A percentile compares a stretch with the other conserved stretches of the same genome.
Evolutionary conservation across 2,888 invertebrate genomes (phyloP).

Genomic region (Oxyteleia sp.): DNA sequence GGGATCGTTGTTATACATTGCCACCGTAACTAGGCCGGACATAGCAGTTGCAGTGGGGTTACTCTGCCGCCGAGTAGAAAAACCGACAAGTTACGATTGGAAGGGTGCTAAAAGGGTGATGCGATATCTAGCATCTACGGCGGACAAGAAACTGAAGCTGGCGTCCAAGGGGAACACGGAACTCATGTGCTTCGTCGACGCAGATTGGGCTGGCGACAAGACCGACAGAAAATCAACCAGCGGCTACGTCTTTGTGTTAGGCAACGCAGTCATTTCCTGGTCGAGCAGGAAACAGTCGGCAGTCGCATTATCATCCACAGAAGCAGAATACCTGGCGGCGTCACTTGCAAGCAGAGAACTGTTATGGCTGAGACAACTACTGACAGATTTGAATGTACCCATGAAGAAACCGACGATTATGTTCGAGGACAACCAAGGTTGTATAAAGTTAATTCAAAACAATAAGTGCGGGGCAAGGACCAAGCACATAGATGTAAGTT

Average conservation of each 20-base stretch:
- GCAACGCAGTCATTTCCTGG: slow-evolving; percentile 53
- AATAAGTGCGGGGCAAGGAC: no score
- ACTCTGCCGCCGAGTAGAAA: slow-evolving; percentile 18
- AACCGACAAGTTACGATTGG: slow-evolving; percentile 40
- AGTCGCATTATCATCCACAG: slow-evolving; percentile 21
- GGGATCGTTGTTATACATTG: slow-evolving; percentile 57
- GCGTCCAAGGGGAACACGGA: neutral
- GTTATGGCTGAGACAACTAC: no score
- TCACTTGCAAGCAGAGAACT: no score
- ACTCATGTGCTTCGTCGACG: slow-evolving; percentile 77
- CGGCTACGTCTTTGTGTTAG: slow-evolving; percentile 41
- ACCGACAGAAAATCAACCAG: slow-evolving; percentile 53
- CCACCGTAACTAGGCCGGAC: slow-evolving; percentile 51
- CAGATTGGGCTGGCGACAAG: slow-evolving; percentile 82
- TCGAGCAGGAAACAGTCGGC: slow-evolving; percentile 62
- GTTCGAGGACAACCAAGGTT: no score
- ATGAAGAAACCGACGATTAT: no score
- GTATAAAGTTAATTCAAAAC: no score
- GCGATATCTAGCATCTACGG: slow-evolving; percentile 43
- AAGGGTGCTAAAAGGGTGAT: slow-evolving; percentile 56
- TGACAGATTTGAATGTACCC: no score
- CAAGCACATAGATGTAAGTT: no score
- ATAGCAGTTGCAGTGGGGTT: slow-evolving; percentile 42
- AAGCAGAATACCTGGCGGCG: no score
- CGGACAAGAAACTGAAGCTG: neutral